phyloP scores from a whole-genome alignment of 2,797 vertebrate genomes.

The Intellagama lesueurii region DNA sequence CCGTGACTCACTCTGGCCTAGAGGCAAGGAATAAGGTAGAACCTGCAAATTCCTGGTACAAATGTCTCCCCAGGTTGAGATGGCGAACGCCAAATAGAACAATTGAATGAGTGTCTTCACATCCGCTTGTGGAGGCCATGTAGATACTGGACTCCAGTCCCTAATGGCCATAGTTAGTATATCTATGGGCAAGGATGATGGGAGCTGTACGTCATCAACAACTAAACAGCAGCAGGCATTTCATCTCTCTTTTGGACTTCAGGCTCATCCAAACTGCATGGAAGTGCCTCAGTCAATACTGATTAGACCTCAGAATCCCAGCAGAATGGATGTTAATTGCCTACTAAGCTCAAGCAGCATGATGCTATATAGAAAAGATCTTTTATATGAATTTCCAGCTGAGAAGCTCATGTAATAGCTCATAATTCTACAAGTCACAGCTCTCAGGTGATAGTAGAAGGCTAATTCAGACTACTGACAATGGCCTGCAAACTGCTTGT shows the following conservation, averaged over 20 bases:
- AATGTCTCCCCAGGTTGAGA: no score
- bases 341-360: no score
- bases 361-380: no score
- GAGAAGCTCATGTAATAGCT: background rate
- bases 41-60: no score
- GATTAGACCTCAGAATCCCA: no score
- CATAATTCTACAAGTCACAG: background rate
- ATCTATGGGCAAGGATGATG: background rate
- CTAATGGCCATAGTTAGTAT: background rate
- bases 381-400: background rate
- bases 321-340: no score
- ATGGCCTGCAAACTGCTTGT: no score
- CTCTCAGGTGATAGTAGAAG: background rate
- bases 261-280: background rate
- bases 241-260: background rate
- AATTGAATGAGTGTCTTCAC: no score
- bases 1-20: no score
- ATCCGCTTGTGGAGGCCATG: no score
- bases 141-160: background rate
- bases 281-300: background rate
- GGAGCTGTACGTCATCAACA: background rate
- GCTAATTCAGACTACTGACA: background rate
- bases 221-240: background rate
- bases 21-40: no score
- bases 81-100: no score